Conservation (phyloP, 2,113 vertebrate genomes). For the Phainopepla nitens region DNA sequence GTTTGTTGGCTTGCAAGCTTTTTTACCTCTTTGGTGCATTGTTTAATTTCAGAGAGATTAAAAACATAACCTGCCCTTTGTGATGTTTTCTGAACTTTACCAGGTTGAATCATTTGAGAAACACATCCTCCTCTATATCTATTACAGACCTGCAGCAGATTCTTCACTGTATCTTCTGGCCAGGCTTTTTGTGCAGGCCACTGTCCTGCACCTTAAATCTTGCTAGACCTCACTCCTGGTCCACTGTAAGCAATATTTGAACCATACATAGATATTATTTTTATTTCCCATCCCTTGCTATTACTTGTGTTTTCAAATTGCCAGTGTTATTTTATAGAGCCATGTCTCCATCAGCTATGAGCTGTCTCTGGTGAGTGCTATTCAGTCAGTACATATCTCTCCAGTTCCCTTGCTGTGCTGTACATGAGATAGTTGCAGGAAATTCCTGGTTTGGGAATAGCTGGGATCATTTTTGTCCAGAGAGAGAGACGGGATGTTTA, state of each 20-base stretch:
- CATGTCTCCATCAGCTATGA: accelerated
- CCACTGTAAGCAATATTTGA: not conserved
- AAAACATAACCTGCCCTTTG: not conserved
- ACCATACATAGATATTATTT: not conserved
- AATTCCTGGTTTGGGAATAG: not conserved
- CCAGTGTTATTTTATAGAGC: not conserved
- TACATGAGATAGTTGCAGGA: not conserved
- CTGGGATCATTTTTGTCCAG: not conserved
- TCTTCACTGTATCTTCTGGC: not conserved
- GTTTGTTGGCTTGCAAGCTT: not conserved
- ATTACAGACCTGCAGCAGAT: not conserved
- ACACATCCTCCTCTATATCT: not conserved
- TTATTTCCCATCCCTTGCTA: not conserved
- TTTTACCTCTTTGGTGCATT: not conserved
- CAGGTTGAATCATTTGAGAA: not conserved
- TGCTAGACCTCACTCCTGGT: not conserved
- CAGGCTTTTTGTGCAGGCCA: not conserved
- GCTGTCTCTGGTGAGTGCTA: not conserved
- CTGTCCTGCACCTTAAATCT: not conserved
- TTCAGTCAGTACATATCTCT: not conserved
- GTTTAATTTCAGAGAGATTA: not conserved
- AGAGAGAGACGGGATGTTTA: not conserved
- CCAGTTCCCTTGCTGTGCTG: not conserved
- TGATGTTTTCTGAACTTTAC: not conserved
- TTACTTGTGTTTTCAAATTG: not conserved